Conservation (phyloP, 2,113 vertebrate genomes). For the Lophius piscatorius region DNA sequence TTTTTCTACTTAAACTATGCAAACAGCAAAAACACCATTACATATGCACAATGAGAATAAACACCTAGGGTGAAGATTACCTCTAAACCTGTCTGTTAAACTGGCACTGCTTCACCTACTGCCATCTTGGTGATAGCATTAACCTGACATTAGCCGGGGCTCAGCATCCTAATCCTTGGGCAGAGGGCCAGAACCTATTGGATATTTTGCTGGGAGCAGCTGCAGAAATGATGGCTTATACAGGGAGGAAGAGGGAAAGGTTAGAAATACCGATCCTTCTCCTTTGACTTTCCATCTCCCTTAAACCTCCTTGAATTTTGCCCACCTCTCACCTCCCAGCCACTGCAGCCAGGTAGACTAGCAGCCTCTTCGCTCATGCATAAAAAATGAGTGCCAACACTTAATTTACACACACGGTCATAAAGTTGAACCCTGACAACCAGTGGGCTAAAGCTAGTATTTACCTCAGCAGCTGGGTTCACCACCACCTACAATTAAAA, state of each 20-base stretch:
- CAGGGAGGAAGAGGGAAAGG: slow-evolving; percentile 23
- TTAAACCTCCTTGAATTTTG: slow-evolving; percentile 17
- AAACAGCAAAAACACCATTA: neutral
- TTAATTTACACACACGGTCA: slow-evolving; percentile 20
- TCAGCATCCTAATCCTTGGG: slow-evolving; percentile 37
- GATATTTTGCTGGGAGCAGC: slow-evolving; percentile 60
- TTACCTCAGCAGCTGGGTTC: slow-evolving; percentile 83
- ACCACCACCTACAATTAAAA: slow-evolving; percentile 78
- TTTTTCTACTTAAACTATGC: neutral
- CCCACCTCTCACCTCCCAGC: slow-evolving; percentile 35
- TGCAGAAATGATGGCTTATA: slow-evolving; percentile 41
- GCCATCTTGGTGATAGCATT: slow-evolving; percentile 46
- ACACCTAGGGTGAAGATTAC: slow-evolving; percentile 13
- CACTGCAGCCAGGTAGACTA: slow-evolving; percentile 3
- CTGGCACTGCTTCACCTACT: slow-evolving; percentile 33
- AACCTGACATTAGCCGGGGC: slow-evolving; percentile 46
- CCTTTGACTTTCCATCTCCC: slow-evolving; percentile 6
- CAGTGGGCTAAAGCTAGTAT: slow-evolving; percentile 74
- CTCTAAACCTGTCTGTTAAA: slow-evolving; percentile 20
- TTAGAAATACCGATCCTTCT: slow-evolving; percentile 31
- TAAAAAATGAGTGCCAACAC: slow-evolving; percentile 26
- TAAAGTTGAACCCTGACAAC: slow-evolving; percentile 65
- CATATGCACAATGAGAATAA: slow-evolving; percentile 6
- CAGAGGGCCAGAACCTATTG: slow-evolving; percentile 58
- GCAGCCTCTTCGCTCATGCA: slow-evolving; percentile 40